A percentile compares a stretch with the other conserved stretches of the same genome.
These are phyloP conservation scores for Laupala kohalensis DNA, from an alignment of 1,140 invertebrate genomes.

Conservation along the genomic window DNA sequence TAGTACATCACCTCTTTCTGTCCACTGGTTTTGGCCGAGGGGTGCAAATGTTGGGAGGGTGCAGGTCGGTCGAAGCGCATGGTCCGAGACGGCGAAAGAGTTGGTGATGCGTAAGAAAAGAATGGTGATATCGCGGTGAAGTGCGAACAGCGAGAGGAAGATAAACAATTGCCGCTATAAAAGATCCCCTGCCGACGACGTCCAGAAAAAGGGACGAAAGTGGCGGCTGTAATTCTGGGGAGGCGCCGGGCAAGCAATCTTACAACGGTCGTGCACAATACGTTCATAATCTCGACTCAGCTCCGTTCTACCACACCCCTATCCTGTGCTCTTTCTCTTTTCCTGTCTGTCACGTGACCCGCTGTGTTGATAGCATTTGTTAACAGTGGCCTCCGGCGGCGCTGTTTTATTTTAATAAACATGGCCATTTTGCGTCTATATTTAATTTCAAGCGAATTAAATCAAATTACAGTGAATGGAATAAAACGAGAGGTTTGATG, in stretches of 20 bases:
- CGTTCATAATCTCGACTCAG: neutral
- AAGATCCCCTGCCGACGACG: neutral
- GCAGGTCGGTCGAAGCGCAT: neutral
- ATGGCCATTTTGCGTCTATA: neutral
- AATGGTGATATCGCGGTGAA: neutral
- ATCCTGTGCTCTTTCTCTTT: no score
- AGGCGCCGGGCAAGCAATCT: neutral
- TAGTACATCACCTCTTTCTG: neutral
- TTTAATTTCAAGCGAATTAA: neutral
- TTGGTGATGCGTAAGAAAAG: neutral
- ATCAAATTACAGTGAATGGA: neutral
- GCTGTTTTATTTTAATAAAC: neutral
- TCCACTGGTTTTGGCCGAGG: neutral
- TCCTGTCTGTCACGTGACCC: neutral
- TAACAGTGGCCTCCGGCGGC: neutral
- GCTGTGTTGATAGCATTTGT: neutral
- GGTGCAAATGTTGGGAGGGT: neutral
- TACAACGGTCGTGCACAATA: neutral
- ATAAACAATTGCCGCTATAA: neutral
- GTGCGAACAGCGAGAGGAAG: neutral
- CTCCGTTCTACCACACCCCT: no score
- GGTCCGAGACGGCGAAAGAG: no score
- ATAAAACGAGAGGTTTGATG: neutral
- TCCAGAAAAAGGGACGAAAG: neutral
- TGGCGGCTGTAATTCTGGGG: neutral